Conservation (phyloP, 2,888 invertebrate genomes). For the Mythimna impura region DNA sequence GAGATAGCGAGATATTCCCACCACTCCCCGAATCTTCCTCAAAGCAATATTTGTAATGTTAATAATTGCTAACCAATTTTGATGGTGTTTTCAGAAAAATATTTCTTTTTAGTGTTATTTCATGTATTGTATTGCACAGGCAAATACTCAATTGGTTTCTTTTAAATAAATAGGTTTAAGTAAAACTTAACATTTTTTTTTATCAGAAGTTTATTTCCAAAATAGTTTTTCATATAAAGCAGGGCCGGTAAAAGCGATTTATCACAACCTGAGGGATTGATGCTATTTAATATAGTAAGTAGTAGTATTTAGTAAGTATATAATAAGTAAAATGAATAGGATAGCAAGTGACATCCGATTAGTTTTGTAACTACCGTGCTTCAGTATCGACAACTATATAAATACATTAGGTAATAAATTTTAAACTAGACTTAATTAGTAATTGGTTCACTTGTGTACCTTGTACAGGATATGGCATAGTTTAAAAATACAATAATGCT, state of each 20-base stretch:
- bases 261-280: slow-evolving; percentile 55
- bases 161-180: no score
- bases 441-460: slow-evolving; percentile 65
- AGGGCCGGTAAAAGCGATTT: slow-evolving; percentile 26
- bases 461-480: slow-evolving; percentile 64
- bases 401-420: slow-evolving; percentile 32
- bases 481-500: slow-evolving; percentile 17
- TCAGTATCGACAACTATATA: slow-evolving; percentile 6
- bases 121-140: no score
- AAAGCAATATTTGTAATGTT: no score
- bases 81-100: no score
- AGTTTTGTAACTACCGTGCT: slow-evolving; percentile 21
- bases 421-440: slow-evolving; percentile 52
- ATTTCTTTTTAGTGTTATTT: no score
- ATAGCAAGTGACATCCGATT: neutral
- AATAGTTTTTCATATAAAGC: slow-evolving; percentile 36
- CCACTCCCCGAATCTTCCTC: no score
- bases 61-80: no score
- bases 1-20: no score
- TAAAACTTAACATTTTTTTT: neutral
- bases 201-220: slow-evolving; percentile 49
- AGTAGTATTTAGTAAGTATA: neutral
- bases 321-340: slow-evolving; percentile 9
- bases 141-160: no score
- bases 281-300: neutral